These are phyloP conservation scores for Tretioscincus oriximinensis DNA, from an alignment of 2,113 vertebrate genomes.

Conservation along the genomic window DNA sequence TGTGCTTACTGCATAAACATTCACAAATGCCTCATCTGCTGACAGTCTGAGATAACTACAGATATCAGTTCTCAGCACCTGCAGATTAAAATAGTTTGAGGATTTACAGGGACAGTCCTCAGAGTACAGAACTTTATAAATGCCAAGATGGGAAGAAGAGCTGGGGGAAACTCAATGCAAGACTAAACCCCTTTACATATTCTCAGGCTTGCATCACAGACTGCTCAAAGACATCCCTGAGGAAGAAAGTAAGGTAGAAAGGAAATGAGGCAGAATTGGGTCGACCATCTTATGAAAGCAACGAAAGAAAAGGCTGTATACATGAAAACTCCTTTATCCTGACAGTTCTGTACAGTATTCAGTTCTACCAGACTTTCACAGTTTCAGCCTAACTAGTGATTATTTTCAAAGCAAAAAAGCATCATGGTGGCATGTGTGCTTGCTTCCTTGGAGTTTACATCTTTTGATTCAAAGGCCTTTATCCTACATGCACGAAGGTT, in stretches of 20 bases:
- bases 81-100: background rate
- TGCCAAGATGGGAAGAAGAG: background rate
- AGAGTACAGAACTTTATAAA: constrained; percentile 24
- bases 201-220: background rate
- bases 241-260: rapidly evolving
- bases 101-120: constrained; percentile 41
- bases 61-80: constrained; percentile 17
- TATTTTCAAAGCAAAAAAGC: background rate
- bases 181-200: background rate
- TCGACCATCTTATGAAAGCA: rapidly evolving
- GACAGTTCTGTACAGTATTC: background rate
- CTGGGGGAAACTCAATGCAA: rapidly evolving
- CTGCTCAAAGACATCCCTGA: background rate
- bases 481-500: too few species aligned
- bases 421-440: too few species aligned
- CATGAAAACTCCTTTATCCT: background rate
- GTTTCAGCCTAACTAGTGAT: background rate
- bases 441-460: too few species aligned
- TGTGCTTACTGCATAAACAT: background rate
- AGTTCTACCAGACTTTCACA: background rate
- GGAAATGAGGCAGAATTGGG: background rate
- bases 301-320: background rate
- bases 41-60: background rate
- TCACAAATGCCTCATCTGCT: background rate
- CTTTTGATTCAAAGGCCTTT: too few species aligned